Evolutionary conservation across 2,797 vertebrate genomes (phyloP).

Genomic region (Micropoecilia bifurca): DNA sequence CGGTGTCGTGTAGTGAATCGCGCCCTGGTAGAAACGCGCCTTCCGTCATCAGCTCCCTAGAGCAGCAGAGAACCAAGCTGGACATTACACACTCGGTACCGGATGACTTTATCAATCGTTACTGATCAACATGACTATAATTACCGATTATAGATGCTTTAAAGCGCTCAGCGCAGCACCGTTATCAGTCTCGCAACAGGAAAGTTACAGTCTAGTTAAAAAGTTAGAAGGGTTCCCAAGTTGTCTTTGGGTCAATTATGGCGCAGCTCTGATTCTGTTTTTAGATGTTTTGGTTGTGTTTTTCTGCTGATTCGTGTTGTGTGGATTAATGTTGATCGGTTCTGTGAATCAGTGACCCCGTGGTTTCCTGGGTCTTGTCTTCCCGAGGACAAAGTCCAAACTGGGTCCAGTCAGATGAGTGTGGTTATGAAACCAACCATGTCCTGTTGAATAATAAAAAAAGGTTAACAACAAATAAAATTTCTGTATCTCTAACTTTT

Average conservation of each 20-base stretch:
- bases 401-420: neutral
- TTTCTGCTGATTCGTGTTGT: neutral
- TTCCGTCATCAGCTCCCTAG: neutral
- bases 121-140: neutral
- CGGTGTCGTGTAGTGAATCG: neutral
- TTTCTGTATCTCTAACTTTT: neutral
- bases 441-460: neutral
- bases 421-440: neutral
- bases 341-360: no score
- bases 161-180: neutral
- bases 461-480: neutral
- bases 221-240: neutral
- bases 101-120: neutral
- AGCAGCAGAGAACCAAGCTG: neutral
- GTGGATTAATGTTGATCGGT: neutral
- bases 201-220: neutral
- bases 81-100: neutral
- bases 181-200: neutral
- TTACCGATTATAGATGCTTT: neutral
- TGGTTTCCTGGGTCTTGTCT: neutral
- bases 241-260: neutral
- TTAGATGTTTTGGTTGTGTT: neutral
- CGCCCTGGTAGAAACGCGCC: neutral
- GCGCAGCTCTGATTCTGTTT: neutral
- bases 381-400: slow-evolving; percentile 7